phyloP scores from a whole-genome alignment of 1,140 invertebrate species.

The Orius insidiosus region DNA sequence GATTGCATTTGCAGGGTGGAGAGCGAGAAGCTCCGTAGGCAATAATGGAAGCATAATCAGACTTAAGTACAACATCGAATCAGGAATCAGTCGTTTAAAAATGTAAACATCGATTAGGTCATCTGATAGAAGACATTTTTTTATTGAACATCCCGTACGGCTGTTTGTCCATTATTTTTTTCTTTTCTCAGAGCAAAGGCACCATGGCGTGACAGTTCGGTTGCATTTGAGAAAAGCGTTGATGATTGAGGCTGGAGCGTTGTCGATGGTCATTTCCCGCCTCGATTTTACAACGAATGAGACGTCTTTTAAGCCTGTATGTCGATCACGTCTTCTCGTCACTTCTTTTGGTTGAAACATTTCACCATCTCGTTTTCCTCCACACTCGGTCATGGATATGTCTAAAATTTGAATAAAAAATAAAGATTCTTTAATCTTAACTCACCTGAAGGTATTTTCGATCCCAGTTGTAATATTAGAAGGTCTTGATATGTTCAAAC shows the following conservation, averaged over 20 bases:
- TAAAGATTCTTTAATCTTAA: too few relatives aligned
- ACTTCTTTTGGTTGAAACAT: slow-evolving; percentile 77
- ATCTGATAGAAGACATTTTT: too few relatives aligned
- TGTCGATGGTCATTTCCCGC: slow-evolving; percentile 51
- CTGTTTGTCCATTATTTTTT: slow-evolving; percentile 4
- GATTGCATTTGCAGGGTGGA: too few relatives aligned
- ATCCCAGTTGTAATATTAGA: slow-evolving; percentile 55
- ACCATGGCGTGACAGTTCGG: slow-evolving; percentile 74
- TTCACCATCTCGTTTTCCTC: slow-evolving; percentile 62
- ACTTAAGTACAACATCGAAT: too few relatives aligned
- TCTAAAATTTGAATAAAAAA: slow-evolving; percentile 39
- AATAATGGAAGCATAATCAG: too few relatives aligned
- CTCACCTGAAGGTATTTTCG: slow-evolving; percentile 63
- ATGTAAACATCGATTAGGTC: too few relatives aligned
- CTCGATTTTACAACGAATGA: slow-evolving; percentile 48
- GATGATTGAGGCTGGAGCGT: slow-evolving; percentile 46
- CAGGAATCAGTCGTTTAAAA: too few relatives aligned
- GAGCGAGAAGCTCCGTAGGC: too few relatives aligned
- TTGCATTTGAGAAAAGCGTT: slow-evolving; percentile 75
- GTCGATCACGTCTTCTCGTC: slow-evolving; percentile 63
- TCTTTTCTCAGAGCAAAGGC: slow-evolving; percentile 45
- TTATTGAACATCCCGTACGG: too few relatives aligned
- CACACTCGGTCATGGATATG: slow-evolving; percentile 67
- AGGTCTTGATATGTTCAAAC: slow-evolving; percentile 53
- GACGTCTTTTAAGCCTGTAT: slow-evolving; percentile 69